Evolutionary conservation across 1,140 invertebrate genomes (phyloP), one percentile per base, ranked within the genome.

Genomic region (Lamellibrachia luymesi): DNA sequence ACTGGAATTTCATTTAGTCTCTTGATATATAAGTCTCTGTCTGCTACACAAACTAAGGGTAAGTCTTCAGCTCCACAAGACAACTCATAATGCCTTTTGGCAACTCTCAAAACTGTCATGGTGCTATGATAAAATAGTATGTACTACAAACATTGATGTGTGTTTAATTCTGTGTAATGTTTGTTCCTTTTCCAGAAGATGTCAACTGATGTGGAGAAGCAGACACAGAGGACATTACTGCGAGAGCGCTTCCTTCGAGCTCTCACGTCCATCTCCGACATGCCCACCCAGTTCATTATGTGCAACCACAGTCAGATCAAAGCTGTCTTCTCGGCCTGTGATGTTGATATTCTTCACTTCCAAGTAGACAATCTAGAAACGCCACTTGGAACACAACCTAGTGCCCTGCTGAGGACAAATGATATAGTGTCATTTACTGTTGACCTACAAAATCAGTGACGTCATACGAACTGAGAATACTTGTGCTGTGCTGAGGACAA

Each of bases 171-270:
- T 56, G 52, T 80, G 13, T 80, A 2, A 80, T 80, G 64, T 80
- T 80, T 80, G 64, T 80, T 80, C 38, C 17, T 4, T 17, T 80
- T 22, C 17, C 25, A 80, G 64, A 80, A 80, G 64, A 80, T 80
- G 64, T 80, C 64, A 2, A 17, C 64, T 51, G 92, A 94, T 4
- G 91, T 92, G 56, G 90, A 93, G 38, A 94, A 95, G 27, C 95
- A 96, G 91, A 94, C 95, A 89, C 93, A 95, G 64, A 92, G 95
- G 91, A 95, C 95, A 89, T 95, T 95, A 91, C 92, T 96, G 8
- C 93, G 96, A 49, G 95, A 96, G 93, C 94, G 95, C 92, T 96
- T 96, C 94, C 93, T 96, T 7, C 94, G 95, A 50, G 93, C 96
- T 92, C 92, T 96, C 91, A 94, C 94, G 5, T 92, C 94, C 25